Evolutionary conservation across 37 sponge, comb jelly and placozoan species (phyloP).

Genomic region (Spongia lamella): DNA sequence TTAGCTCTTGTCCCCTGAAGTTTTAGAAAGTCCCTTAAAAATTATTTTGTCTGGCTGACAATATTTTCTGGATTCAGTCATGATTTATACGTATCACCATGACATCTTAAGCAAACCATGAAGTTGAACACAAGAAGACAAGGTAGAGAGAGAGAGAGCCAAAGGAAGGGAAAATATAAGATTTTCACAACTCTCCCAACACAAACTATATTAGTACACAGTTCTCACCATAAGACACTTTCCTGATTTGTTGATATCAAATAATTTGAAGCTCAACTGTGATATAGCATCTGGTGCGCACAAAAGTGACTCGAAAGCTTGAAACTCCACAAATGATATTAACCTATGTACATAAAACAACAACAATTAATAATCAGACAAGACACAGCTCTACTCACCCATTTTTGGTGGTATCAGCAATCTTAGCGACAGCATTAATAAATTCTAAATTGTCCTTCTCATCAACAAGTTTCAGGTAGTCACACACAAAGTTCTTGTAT

Average conservation of each 20-base stretch:
- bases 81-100: too few species aligned
- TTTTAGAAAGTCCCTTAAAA: too few species aligned
- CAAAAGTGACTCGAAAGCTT: conserved; percentile 75
- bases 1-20: too few species aligned
- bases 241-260: conserved; percentile 75
- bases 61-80: too few species aligned
- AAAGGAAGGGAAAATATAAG: too few species aligned
- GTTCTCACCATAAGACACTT: conserved; percentile 58
- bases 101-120: too few species aligned
- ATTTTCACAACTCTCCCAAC: neutral
- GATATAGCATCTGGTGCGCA: conserved; percentile 66
- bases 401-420: conserved; percentile 68
- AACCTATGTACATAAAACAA: conserved; percentile 35
- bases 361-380: too few species aligned
- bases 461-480: conserved; percentile 61
- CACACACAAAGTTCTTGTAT: conserved; percentile 71
- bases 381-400: conserved; percentile 52
- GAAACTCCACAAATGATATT: conserved; percentile 82
- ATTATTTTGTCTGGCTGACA: too few species aligned
- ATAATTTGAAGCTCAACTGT: conserved; percentile 75
- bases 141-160: too few species aligned
- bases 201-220: conserved; percentile 7
- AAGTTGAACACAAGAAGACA: too few species aligned
- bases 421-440: conserved; percentile 33
- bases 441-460: conserved; percentile 16